Base-by-base conservation (phyloP, 2,888 invertebrate genomes). In the Cosmia pyralina region DNA sequence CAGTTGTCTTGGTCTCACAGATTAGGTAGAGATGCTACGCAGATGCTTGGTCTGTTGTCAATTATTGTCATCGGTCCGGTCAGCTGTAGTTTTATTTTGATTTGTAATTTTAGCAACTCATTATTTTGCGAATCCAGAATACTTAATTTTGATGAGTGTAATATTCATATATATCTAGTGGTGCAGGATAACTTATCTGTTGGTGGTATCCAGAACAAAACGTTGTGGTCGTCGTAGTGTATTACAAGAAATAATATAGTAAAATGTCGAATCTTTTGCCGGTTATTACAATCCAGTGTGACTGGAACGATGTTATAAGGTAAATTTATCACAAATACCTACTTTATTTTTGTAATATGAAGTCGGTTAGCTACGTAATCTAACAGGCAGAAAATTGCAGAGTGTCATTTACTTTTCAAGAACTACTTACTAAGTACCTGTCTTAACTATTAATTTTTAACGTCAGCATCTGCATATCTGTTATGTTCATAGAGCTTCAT, bases 231-330 rank as follows among this genome's bases (percentile, higher is more conserved):
- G 19, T 10, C 41, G 2, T 46, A 13, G 15, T 48, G 19, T 41
- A 28, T 15, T 34, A 62, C 10, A 46, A 28, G 13, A 57, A 46
- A 17, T 22, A 58, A 38, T 38, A 63, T 3, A 34, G 7, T 50
- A 79, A 80, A 81, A 93, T 94, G 93, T 67, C 91, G 46, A 77
- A 84, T 77, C 78, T 82, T 75, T 81, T 92, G 77, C 96, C 96
- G 48, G 92, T 95, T 53, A 88, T 96, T 60, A 94, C 93, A 57
- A 95, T 97, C 72, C 96, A 97, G 82, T 94, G 95, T 76, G 96
- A 97, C 88, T 97, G 97, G 97, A 95, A 96, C 81, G 96, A 96
- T 77, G 93, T 93, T 69, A 85, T 96, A 77, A 95, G 94, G 96
- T 96, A 92, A 76, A 64, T 55, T 19, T 17, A 50, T 22, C 17